phyloP scores from a whole-genome alignment of 2,888 invertebrate genomes.

The Drosophila helvetica region DNA sequence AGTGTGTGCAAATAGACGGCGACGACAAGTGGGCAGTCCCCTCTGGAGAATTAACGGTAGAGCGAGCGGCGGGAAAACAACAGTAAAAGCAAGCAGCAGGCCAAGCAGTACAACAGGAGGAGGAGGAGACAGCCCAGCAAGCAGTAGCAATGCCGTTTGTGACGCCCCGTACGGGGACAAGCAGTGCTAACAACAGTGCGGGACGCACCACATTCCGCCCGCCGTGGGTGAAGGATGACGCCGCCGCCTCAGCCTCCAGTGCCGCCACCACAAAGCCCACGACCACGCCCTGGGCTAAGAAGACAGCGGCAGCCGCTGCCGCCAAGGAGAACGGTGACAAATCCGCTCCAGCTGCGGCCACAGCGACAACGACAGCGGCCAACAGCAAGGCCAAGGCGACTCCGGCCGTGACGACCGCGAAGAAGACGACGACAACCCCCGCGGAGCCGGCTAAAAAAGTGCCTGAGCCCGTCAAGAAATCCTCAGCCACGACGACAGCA shows the following conservation, averaged over 20 bases:
- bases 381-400: constrained; percentile 39
- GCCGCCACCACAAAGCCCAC: constrained; percentile 58
- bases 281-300: constrained; percentile 64
- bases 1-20: constrained; percentile 75
- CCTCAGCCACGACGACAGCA: constrained; percentile 24
- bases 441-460: constrained; percentile 67
- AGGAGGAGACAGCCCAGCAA: constrained; percentile 12
- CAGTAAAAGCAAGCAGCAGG: constrained; percentile 38
- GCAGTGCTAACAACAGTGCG: constrained; percentile 65
- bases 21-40: constrained; percentile 40
- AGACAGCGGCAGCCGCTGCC: constrained; percentile 45
- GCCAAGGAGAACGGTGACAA: constrained; percentile 38
- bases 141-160: constrained; percentile 81
- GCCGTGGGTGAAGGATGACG: constrained; percentile 88
- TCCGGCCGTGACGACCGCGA: constrained; percentile 31
- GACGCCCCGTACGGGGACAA: constrained; percentile 74
- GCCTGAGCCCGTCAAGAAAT: constrained; percentile 61
- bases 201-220: constrained; percentile 88
- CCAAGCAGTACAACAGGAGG: constrained; percentile 10
- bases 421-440: constrained; percentile 51
- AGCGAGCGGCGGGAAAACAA: constrained; percentile 32
- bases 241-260: constrained; percentile 82
- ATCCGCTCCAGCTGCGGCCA: constrained; percentile 24
- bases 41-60: constrained; percentile 61
- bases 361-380: constrained; percentile 28